Conservation (phyloP, 1,140 invertebrate species). For the Neotoxoptera formosana region DNA sequence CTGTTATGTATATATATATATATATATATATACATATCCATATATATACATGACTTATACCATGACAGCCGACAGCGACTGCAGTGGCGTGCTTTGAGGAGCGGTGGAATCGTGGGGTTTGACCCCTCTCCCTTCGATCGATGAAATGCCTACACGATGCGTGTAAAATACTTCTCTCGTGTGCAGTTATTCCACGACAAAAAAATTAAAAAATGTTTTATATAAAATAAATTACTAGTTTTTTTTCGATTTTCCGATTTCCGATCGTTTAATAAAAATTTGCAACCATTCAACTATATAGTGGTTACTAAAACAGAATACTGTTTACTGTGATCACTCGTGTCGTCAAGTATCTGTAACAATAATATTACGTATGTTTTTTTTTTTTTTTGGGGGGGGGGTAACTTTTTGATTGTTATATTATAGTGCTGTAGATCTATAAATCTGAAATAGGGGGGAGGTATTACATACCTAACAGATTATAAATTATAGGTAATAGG, state of each 20-base stretch:
- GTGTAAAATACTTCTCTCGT: background rate
- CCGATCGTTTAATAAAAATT: background rate
- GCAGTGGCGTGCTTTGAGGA: background rate
- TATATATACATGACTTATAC: background rate
- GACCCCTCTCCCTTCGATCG: background rate
- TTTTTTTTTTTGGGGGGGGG: too few relatives aligned
- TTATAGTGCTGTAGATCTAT: too few relatives aligned
- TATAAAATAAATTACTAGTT: background rate
- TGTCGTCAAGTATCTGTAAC: too few relatives aligned
- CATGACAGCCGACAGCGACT: background rate
- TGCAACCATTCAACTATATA: background rate
- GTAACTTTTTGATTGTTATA: too few relatives aligned
- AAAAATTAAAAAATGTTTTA: background rate
- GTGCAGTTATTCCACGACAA: background rate
- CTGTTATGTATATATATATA: background rate
- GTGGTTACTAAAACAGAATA: too few relatives aligned
- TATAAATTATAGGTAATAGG: too few relatives aligned
- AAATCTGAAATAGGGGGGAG: too few relatives aligned
- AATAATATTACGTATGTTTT: too few relatives aligned
- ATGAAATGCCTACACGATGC: background rate
- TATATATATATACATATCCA: too few relatives aligned
- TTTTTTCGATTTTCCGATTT: background rate
- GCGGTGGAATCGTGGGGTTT: background rate
- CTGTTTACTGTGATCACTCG: too few relatives aligned
- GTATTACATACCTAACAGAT: too few relatives aligned